Percentiles rank a stretch among this genome's conserved stretches.
Conservation (phyloP, 2,113 vertebrate genomes). For the Sphaerodactylus townsendi region DNA sequence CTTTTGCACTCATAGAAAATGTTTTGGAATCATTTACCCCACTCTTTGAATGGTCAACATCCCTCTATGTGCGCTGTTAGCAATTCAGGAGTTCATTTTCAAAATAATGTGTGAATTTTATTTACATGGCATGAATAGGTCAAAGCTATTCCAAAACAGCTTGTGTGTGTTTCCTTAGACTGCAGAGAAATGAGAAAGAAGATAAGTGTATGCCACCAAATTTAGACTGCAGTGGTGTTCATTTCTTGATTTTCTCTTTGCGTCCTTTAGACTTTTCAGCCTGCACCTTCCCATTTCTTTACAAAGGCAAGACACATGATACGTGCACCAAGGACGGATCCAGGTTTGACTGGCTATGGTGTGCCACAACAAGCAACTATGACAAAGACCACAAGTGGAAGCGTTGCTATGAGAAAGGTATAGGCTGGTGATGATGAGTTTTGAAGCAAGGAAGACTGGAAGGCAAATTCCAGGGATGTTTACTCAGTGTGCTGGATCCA, state of each 20-base stretch:
- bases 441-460: too few relatives aligned
- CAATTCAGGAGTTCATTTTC: not conserved
- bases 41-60: not conserved
- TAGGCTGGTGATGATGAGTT: too few relatives aligned
- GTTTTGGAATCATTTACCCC: too few relatives aligned
- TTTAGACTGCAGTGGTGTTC: not conserved
- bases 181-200: too few relatives aligned
- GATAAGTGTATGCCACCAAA: not conserved
- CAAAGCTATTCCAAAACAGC: not conserved
- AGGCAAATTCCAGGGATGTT: too few relatives aligned
- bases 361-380: not conserved
- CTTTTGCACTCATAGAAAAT: not conserved
- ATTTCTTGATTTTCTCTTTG: not conserved
- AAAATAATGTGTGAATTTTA: not conserved
- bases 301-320: not conserved
- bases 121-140: not conserved
- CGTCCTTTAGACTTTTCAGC: not conserved
- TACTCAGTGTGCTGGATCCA: too few relatives aligned
- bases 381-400: not conserved
- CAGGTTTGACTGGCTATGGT: not conserved
- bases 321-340: not conserved
- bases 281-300: constrained; percentile 17
- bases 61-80: not conserved
- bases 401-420: constrained; percentile 3
- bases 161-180: not conserved